Percentiles rank a stretch among this genome's conserved stretches.
Evolutionary conservation across 37 sponge, comb jelly and placozoan species (phyloP).

Genomic region (Hexactinellida sp.): DNA sequence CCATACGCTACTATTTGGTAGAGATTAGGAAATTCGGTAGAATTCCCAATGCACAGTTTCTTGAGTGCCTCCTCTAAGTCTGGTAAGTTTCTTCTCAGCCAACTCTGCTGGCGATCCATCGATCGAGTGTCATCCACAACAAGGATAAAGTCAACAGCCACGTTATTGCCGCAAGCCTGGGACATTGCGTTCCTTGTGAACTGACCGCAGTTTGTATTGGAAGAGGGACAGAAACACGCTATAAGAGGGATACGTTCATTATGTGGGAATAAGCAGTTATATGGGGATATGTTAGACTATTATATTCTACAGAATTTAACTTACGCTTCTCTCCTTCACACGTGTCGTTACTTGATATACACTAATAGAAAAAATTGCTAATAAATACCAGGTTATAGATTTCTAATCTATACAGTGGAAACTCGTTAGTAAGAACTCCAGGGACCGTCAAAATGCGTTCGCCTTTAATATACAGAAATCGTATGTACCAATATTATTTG

Average conservation of each 20-base stretch:
- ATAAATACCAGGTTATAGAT: background rate
- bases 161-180: background rate
- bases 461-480: background rate
- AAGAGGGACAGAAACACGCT: background rate
- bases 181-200: background rate
- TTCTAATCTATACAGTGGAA: too few relatives aligned
- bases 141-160: constrained; percentile 4
- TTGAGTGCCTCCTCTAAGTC: background rate
- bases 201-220: background rate
- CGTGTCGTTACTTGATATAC: background rate
- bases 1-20: background rate
- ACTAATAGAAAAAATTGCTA: background rate
- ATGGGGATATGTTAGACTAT: too few relatives aligned
- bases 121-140: background rate
- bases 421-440: background rate
- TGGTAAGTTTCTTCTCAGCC: background rate
- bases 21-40: background rate
- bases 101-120: background rate
- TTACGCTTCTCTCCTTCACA: background rate
- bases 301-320: background rate
- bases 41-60: background rate
- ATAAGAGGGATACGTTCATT: too few relatives aligned
- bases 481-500: background rate
- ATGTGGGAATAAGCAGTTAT: too few relatives aligned
- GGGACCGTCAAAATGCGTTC: background rate